These are phyloP conservation scores for Buceros bicornis DNA, from an alignment of 2,797 vertebrate species.

Conservation along the genomic window DNA sequence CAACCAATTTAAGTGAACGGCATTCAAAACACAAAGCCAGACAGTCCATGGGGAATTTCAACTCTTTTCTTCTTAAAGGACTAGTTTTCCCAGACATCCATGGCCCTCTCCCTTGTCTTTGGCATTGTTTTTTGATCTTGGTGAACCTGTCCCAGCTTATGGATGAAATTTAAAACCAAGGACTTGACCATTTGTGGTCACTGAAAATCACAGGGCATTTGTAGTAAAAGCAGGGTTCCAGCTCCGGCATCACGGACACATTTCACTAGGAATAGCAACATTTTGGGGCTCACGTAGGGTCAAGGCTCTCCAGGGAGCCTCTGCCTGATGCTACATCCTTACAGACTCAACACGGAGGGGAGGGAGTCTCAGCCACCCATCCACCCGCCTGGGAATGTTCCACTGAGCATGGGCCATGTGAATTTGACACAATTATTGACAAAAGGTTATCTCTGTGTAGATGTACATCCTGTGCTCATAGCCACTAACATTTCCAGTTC, in stretches of 20 bases:
- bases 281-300: background rate
- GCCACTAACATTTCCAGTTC: background rate
- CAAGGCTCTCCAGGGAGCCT: background rate
- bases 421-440: background rate
- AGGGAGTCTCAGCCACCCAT: background rate
- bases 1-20: background rate
- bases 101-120: background rate
- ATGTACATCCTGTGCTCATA: background rate
- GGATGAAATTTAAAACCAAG: slow-evolving; percentile 19
- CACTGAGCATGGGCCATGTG: background rate
- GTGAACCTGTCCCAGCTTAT: slow-evolving; percentile 24
- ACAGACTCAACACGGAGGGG: background rate
- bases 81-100: slow-evolving; percentile 42
- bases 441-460: background rate
- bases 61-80: slow-evolving; percentile 45
- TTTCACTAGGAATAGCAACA: background rate
- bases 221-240: slow-evolving; percentile 18
- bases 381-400: background rate
- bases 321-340: background rate
- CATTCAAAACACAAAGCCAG: slow-evolving; percentile 43
- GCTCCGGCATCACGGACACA: accelerated
- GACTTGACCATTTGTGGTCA: slow-evolving; percentile 15
- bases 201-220: slow-evolving; percentile 41
- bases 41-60: slow-evolving; percentile 41
- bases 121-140: slow-evolving; percentile 41